Evolutionary conservation across 2,888 invertebrate species (phyloP), one percentile per base, ranked within the genome.

Genomic region (Lithosia quadra): DNA sequence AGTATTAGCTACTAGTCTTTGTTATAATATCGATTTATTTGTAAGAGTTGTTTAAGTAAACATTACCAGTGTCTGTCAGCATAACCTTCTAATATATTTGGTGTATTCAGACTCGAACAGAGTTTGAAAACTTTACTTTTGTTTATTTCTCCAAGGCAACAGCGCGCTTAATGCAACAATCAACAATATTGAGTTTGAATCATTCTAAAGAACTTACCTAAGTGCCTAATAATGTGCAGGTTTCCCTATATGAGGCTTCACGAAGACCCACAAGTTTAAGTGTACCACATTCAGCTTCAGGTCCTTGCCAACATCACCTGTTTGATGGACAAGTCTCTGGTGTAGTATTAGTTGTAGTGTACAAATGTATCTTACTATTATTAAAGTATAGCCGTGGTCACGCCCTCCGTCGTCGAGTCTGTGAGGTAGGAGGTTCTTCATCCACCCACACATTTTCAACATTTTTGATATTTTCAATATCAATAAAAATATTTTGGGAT

Each of bases 11-110:
- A 15, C 15, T 43, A 43, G 7, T 43, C 18, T 18, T 43, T 57
- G 28, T 18, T 13, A 58, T 15, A 33, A 24, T 49, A 58, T 65
- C 57, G 4, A 58, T 65, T 58, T 58, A 58, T 57, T 65, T 58
- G 43, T 15, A 49, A 53, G 33, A 65, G n/a, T 53, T 21, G 49
- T 56, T n/a, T 67, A 62, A 33, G 56, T 61, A 67, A 43, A 60
- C 28, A 36, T 24, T 60, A 22, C 36, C 28, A 18, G 53, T 59
- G 53, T 53, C 15, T 53, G 39, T 65, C 61, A 21, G 53, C 43
- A 18, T 65, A 61, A 68, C 68, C 60, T 59, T 68, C 59, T 24
- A n/a, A 21, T 22, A 28, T 36, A 33, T 58, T 59, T 43, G 39
- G 28, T 21, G 55, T 49, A n/a, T 21, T 39, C 59, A 15, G 65